These are phyloP conservation scores for Melanerpes formicivorus DNA, from an alignment of 2,113 vertebrate genomes.

Conservation along the genomic window DNA sequence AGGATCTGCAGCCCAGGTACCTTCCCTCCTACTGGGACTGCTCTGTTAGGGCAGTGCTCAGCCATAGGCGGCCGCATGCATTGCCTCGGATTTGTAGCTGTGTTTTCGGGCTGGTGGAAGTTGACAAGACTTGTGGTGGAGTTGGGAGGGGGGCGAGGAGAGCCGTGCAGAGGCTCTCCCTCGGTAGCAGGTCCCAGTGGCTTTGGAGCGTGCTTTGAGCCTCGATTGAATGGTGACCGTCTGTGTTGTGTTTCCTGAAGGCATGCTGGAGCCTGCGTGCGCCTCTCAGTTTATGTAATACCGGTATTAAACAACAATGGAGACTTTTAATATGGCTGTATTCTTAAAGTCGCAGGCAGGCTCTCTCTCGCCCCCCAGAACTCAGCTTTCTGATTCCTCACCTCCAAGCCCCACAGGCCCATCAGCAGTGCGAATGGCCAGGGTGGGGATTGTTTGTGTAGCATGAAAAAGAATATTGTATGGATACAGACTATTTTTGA, in stretches of 20 bases:
- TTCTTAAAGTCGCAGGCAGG: neutral
- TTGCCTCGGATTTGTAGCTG: neutral
- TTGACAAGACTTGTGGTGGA: neutral
- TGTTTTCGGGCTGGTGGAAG: neutral
- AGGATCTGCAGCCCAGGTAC: neutral
- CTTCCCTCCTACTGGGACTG: too few species aligned
- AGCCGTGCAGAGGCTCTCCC: accelerated
- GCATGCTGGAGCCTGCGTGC: neutral
- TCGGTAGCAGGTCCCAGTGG: neutral
- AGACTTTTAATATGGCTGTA: neutral
- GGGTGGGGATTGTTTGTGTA: too few species aligned
- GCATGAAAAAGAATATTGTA: neutral
- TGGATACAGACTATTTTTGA: neutral
- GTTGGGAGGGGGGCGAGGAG: neutral
- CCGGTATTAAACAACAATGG: neutral
- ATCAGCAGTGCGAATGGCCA: accelerated
- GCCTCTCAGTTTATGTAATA: neutral
- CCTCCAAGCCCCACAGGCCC: neutral
- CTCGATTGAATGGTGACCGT: neutral
- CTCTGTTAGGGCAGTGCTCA: neutral
- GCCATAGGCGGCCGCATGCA: neutral
- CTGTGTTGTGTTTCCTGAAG: neutral
- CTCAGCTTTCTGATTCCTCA: neutral
- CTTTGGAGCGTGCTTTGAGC: neutral
- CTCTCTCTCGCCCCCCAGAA: accelerated